Evolutionary conservation across 2,113 vertebrate species (phyloP), one percentile per base, ranked within the genome.

Genomic region (Megaceryle maxima): DNA sequence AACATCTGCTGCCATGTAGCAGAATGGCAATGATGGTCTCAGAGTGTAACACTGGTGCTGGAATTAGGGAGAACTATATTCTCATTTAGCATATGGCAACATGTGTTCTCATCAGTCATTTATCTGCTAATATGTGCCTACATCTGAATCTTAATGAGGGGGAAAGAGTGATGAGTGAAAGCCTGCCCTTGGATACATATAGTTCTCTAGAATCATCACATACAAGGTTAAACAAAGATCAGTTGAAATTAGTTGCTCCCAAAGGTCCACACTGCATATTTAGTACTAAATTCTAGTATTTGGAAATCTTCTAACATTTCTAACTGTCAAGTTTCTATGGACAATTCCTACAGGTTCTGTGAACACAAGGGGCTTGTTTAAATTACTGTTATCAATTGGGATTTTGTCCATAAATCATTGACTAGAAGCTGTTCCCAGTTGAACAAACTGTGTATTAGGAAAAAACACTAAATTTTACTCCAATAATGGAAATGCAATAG

Each of bases 71-170:
- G 82, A 90, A 17, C 85, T 86, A 44, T 10, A 8, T 50, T 59
- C 85, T 90, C 21, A 0, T 70, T 8, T 16, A 81, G 90, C 92
- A 96, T 81, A 90, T 70, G 96, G 92, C 91, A 91, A 67, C 79
- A 75, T 57, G 87, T 90, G 91, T 91, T 90, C 85, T 94, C 93
- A 70, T 90, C 92, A 91, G 75, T 70, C 92, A 83, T 81, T 85
- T 25, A 43, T 55, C 92, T 80, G 57, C 59, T 80, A 10, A 29
- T 83, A 56, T 9, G 17, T 90, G 76, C 82, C 72, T 31, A 4
- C 64, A 9, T 67, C 64, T 67, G 88, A 86, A 67, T 87, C 21
- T 41, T 29, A 66, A 87, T 70, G 37, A 88, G 24, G 17, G 29
- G 9, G 22, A 53, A 33, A 33, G 33, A 28, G 16, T 6, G 64